Percentiles rank a stretch among this genome's conserved stretches.
phyloP scores from a whole-genome alignment of 1,140 invertebrate species.

The Atta colombica region DNA sequence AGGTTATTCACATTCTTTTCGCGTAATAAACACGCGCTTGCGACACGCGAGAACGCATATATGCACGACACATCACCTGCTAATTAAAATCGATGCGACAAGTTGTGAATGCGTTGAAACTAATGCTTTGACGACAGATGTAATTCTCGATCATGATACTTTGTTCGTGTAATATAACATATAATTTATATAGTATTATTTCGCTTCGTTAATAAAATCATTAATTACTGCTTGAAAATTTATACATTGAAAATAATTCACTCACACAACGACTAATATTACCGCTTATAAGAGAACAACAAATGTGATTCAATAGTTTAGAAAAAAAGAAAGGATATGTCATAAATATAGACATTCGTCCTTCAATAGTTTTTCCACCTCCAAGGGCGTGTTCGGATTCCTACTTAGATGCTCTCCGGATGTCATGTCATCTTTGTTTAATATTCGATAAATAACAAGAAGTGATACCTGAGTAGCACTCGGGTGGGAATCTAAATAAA shows the following conservation, averaged over 20 bases:
- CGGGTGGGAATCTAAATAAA: no score
- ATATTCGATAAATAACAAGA: no score
- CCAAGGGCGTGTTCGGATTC: neutral
- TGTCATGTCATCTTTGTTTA: no score
- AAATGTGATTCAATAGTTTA: constrained; percentile 23
- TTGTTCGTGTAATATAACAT: neutral
- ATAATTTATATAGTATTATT: neutral
- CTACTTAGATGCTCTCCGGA: no score
- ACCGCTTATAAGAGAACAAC: constrained; percentile 18
- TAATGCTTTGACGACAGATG: neutral
- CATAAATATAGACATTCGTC: neutral
- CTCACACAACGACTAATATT: neutral
- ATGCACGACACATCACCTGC: constrained; percentile 14
- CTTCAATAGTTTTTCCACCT: constrained; percentile 20
- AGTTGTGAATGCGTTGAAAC: neutral
- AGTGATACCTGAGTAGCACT: no score
- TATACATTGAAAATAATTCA: neutral
- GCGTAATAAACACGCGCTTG: constrained; percentile 35
- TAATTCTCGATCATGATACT: neutral
- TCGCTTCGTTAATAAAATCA: neutral
- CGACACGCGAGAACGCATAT: constrained; percentile 23
- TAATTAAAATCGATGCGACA: constrained; percentile 32
- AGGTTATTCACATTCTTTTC: constrained; percentile 35
- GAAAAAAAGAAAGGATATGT: constrained; percentile 39
- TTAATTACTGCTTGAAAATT: neutral